A percentile compares a stretch with the other conserved stretches of the same genome.
Evolutionary conservation across 37 sponge, comb jelly and placozoan species (phyloP).

Genomic region (Ephydatia muelleri): DNA sequence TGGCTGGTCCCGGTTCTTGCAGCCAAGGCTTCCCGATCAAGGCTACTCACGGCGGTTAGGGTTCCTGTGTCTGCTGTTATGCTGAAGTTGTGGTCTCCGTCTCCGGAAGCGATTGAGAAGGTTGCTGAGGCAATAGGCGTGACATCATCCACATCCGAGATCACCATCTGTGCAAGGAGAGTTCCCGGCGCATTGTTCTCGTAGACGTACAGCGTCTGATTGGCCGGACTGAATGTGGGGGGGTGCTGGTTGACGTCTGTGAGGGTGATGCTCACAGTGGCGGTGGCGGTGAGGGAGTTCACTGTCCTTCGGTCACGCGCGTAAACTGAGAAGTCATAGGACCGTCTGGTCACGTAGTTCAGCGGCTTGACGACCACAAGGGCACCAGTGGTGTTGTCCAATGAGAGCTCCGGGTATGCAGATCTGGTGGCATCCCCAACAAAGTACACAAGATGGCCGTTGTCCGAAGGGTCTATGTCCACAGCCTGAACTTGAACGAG

Average conservation of each 20-base stretch:
- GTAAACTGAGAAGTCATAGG: constrained; percentile 23
- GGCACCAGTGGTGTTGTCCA: constrained; percentile 38
- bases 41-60: not conserved
- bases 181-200: constrained; percentile 32
- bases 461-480: constrained; percentile 49
- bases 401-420: constrained; percentile 41
- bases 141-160: constrained; percentile 49
- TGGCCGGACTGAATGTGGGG: constrained; percentile 41
- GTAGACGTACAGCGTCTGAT: not conserved
- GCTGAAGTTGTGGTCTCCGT: constrained; percentile 22
- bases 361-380: constrained; percentile 21
- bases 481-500: constrained; percentile 43
- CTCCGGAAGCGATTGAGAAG: constrained; percentile 43
- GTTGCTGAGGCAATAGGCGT: constrained; percentile 36
- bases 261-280: constrained; percentile 35
- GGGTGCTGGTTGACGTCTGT: constrained; percentile 70
- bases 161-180: constrained; percentile 14
- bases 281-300: not conserved
- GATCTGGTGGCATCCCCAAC: constrained; percentile 16
- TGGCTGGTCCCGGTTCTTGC: not conserved
- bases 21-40: constrained; percentile 53
- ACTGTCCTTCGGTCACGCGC: constrained; percentile 21
- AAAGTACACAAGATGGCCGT: constrained; percentile 41
- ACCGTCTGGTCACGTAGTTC: constrained; percentile 33
- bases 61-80: constrained; percentile 33